A percentile compares a stretch with the other conserved stretches of the same genome.
phyloP scores from a whole-genome alignment of 2,888 invertebrate genomes.

The Bedellia somnulentella region DNA sequence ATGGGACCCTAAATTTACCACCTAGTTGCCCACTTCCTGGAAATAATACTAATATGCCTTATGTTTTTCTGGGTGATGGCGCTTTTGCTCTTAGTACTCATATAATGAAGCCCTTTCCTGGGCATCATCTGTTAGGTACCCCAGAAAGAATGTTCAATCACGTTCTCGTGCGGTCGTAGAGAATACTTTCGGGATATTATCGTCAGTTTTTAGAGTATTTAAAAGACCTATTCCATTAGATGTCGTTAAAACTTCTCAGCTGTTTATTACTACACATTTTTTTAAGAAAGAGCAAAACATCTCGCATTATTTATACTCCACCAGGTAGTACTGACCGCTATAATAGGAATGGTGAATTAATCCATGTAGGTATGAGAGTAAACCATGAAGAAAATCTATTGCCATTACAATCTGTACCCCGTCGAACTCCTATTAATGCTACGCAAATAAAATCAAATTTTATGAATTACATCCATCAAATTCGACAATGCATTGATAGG shows the following conservation, averaged over 20 bases:
- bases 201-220: constrained; percentile 5
- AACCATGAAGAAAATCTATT: constrained; percentile 7
- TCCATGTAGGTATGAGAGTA: constrained; percentile 5
- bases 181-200: constrained; percentile 1
- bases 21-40: no score
- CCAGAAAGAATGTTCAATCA: constrained; percentile 1
- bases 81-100: no score
- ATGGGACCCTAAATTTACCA: no score
- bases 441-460: constrained; percentile 8
- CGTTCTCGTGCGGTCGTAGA: not conserved
- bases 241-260: constrained; percentile 1
- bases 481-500: no score
- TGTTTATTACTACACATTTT: constrained; percentile 6
- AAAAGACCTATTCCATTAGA: constrained; percentile 2
- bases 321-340: no score
- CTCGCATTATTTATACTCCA: constrained; percentile 2
- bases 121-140: constrained; percentile 2
- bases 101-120: constrained; percentile 5
- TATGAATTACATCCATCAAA: constrained; percentile 9
- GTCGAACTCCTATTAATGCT: constrained; percentile 9
- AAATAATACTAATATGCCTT: no score
- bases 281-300: constrained; percentile 4
- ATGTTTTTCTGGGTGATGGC: no score
- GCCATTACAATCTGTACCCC: constrained; percentile 10
- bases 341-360: no score